A percentile compares a stretch with the other conserved stretches of the same genome.
Evolutionary conservation across 2,888 invertebrate genomes (phyloP).

Genomic region (Drosophila lacicola): DNA sequence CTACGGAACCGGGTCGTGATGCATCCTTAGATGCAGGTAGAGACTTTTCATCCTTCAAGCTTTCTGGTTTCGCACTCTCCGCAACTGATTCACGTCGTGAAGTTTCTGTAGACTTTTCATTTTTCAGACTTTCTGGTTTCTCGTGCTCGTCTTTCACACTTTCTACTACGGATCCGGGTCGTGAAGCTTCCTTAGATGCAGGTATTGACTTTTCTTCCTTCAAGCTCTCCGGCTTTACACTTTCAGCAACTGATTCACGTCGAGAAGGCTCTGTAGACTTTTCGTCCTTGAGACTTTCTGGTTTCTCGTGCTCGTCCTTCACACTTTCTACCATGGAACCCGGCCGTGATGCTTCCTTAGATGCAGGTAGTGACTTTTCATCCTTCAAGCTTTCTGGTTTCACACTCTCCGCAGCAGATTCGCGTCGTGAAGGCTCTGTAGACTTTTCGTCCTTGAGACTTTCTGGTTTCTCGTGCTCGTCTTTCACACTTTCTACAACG

Average conservation of each 20-base stretch:
- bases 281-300: background rate
- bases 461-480: too few species aligned
- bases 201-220: background rate
- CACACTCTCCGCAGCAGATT: too few species aligned
- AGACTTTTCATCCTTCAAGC: slow-evolving; percentile 25
- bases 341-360: too few species aligned
- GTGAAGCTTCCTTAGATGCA: background rate
- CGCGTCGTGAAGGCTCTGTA: too few species aligned
- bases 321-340: too few species aligned
- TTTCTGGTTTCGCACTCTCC: background rate
- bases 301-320: too few species aligned
- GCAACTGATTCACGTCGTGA: slow-evolving; percentile 41
- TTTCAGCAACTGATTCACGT: background rate
- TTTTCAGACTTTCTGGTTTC: background rate
- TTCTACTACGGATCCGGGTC: background rate
- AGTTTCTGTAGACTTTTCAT: slow-evolving; percentile 23
- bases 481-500: too few species aligned
- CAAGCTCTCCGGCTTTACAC: background rate
- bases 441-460: too few species aligned
- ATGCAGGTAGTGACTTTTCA: too few species aligned
- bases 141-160: slow-evolving; percentile 9
- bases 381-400: too few species aligned
- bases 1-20: too few species aligned
- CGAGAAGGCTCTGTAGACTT: slow-evolving; percentile 7
- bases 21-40: background rate